Conservation (phyloP, 2,797 vertebrate genomes). For the Megaceryle alcyon region DNA sequence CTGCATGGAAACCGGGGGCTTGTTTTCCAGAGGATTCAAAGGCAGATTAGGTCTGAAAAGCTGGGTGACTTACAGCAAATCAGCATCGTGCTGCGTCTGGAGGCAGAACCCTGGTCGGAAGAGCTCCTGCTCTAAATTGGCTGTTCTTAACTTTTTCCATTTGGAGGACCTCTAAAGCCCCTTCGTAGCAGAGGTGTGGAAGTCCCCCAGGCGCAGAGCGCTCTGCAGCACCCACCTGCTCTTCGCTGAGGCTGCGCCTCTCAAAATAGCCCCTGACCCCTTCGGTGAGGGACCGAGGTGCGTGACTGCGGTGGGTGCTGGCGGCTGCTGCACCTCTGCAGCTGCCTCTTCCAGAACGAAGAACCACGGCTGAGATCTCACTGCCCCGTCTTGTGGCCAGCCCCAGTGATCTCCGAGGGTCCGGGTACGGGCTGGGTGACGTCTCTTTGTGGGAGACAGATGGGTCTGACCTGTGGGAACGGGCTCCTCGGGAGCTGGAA, state of each 20-base stretch:
- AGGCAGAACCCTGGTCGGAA: background rate
- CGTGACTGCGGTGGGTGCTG: background rate
- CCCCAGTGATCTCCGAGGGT: background rate
- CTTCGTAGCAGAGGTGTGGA: background rate
- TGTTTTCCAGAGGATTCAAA: background rate
- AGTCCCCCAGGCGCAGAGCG: background rate
- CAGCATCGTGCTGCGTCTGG: background rate
- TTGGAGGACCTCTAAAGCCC: background rate
- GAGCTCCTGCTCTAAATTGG: background rate
- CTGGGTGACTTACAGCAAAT: background rate
- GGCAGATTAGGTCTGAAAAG: background rate
- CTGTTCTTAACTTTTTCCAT: accelerated
- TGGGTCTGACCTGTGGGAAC: background rate
- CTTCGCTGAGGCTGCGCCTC: background rate
- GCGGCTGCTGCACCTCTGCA: background rate
- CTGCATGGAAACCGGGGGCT: background rate
- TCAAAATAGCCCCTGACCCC: background rate
- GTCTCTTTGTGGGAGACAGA: background rate
- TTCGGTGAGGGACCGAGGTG: accelerated
- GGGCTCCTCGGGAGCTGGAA: background rate
- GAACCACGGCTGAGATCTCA: background rate
- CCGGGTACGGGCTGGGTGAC: background rate
- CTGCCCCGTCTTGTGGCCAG: background rate
- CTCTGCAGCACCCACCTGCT: background rate
- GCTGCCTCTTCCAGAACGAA: background rate